These are phyloP conservation scores for Halcyon badia DNA, from an alignment of 2,797 vertebrate species.

Conservation along the genomic window DNA sequence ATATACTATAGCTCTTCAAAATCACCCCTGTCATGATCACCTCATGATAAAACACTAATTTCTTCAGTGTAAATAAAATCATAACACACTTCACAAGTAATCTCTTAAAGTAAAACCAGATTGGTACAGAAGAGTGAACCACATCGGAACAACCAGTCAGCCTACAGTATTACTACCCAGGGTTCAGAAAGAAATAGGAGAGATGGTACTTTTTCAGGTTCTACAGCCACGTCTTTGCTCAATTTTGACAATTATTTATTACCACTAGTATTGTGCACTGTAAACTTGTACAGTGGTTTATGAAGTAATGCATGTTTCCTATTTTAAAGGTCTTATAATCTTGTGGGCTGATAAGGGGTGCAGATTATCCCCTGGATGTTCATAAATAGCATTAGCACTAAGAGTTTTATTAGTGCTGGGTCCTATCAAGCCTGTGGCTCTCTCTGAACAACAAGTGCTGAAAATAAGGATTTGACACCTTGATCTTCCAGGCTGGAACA, in stretches of 20 bases:
- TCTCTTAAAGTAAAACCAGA: background rate
- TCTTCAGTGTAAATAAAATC: background rate
- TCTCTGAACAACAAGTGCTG: background rate
- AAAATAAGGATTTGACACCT: slow-evolving; percentile 1
- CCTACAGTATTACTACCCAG: background rate
- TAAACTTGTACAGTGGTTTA: slow-evolving; percentile 22
- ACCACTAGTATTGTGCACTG: background rate
- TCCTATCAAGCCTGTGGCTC: slow-evolving; percentile 5
- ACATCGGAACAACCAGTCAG: background rate
- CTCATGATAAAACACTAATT: background rate
- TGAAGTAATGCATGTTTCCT: slow-evolving; percentile 30
- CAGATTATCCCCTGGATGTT: slow-evolving; percentile 55
- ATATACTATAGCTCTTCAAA: slow-evolving; percentile 2
- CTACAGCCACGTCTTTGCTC: background rate
- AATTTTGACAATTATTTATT: background rate
- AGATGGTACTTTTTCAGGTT: background rate
- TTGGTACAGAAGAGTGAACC: background rate
- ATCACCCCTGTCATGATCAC: background rate
- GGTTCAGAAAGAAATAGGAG: background rate
- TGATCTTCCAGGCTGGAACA: background rate
- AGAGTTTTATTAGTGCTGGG: slow-evolving; percentile 21
- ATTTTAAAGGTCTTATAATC: slow-evolving; percentile 52
- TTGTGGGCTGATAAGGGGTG: slow-evolving; percentile 35
- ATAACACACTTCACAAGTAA: background rate
- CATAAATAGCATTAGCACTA: slow-evolving; percentile 59